Conservation (phyloP, 2,888 invertebrate species). For the Shargacucullia verbasci region DNA sequence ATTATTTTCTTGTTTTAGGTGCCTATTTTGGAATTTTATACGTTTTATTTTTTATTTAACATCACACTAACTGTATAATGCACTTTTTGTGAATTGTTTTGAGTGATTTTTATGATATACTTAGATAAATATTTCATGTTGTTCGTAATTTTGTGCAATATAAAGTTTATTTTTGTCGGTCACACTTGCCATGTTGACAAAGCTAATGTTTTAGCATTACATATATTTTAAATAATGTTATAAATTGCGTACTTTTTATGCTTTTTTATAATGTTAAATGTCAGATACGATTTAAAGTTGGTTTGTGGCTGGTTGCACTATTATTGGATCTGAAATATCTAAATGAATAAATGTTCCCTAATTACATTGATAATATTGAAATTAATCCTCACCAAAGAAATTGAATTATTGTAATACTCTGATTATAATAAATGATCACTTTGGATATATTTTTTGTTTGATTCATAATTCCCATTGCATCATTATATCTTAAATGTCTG, state of each 20-base stretch:
- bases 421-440: slow-evolving; percentile 81
- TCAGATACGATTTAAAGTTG: slow-evolving; percentile 33
- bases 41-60: slow-evolving; percentile 59
- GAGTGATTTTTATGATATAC: slow-evolving; percentile 57
- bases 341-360: slow-evolving; percentile 50
- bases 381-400: slow-evolving; percentile 85
- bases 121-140: slow-evolving; percentile 58
- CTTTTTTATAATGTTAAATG: slow-evolving; percentile 47
- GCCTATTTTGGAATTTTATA: slow-evolving; percentile 68
- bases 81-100: slow-evolving; percentile 69
- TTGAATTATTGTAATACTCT: slow-evolving; percentile 84
- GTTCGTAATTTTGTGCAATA: slow-evolving; percentile 59
- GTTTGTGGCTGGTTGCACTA: slow-evolving; percentile 43
- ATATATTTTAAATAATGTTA: slow-evolving; percentile 47
- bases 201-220: slow-evolving; percentile 24
- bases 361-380: slow-evolving; percentile 66
- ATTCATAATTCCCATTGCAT: no score
- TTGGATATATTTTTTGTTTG: slow-evolving; percentile 71
- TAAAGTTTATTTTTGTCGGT: slow-evolving; percentile 50
- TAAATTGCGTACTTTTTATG: slow-evolving; percentile 46
- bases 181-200: slow-evolving; percentile 53
- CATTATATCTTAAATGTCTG: no score
- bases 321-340: slow-evolving; percentile 68
- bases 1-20: slow-evolving; percentile 63
- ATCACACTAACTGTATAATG: slow-evolving; percentile 70